These are phyloP conservation scores for Troides oblongomaculatus DNA, from an alignment of 2,888 invertebrate genomes.

Conservation along the genomic window DNA sequence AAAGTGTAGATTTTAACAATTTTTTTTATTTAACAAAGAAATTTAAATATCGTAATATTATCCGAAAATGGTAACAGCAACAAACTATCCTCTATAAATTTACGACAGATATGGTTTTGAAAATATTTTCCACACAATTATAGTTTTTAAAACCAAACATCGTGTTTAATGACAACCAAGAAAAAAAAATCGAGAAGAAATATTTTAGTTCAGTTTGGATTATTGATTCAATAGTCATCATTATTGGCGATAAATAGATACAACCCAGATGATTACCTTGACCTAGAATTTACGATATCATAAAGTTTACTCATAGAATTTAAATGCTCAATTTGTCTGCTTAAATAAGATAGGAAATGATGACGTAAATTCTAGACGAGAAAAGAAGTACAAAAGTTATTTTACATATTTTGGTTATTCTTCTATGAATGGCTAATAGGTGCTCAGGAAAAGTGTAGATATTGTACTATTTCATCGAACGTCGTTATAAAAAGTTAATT, in stretches of 20 bases:
- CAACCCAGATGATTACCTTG: background rate
- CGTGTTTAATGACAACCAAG: background rate
- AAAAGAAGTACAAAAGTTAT: background rate
- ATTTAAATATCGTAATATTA: too few species aligned
- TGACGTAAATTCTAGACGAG: conserved; percentile 23
- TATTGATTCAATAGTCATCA: background rate
- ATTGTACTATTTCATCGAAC: too few species aligned
- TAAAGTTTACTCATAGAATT: conserved; percentile 23
- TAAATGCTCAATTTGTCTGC: conserved; percentile 28
- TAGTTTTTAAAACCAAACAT: background rate
- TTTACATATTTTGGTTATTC: background rate
- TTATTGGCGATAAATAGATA: background rate
- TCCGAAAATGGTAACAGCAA: too few species aligned
- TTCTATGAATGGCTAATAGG: background rate
- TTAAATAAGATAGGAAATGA: conserved; percentile 11
- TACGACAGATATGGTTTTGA: background rate
- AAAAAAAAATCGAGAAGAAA: background rate
- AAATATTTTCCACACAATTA: background rate
- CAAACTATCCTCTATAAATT: background rate
- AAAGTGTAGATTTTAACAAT: too few species aligned
- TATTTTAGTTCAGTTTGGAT: background rate
- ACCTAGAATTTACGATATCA: conserved; percentile 16
- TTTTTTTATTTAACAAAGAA: too few species aligned
- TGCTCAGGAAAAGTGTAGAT: background rate
- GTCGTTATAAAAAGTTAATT: too few species aligned